These are phyloP conservation scores for Parnassius glacialis DNA, from an alignment of 2,888 invertebrate species.

Conservation along the genomic window DNA sequence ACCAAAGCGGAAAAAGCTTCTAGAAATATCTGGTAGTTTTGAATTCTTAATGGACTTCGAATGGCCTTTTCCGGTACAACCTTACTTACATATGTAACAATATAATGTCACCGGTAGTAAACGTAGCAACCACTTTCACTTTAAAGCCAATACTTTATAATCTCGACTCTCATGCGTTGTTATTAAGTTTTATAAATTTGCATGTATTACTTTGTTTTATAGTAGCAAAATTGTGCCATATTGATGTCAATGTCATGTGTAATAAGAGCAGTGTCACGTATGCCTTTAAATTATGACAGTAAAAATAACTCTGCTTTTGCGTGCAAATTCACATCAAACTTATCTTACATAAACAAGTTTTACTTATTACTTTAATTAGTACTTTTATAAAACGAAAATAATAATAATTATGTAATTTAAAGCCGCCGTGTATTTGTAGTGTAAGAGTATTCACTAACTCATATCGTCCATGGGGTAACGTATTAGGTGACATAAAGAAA, in stretches of 20 bases:
- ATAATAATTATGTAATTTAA: too few relatives aligned
- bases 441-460: too few relatives aligned
- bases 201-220: conserved; percentile 27
- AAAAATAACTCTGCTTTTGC: conserved; percentile 35
- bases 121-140: background rate
- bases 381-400: too few relatives aligned
- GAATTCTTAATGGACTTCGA: too few relatives aligned
- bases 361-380: background rate
- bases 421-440: too few relatives aligned
- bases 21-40: too few relatives aligned
- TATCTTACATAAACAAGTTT: background rate
- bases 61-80: background rate
- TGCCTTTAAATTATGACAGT: conserved; percentile 34
- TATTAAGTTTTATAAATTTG: conserved; percentile 1
- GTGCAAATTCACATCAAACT: background rate
- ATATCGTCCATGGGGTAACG: too few relatives aligned
- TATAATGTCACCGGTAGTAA: background rate
- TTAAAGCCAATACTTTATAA: background rate
- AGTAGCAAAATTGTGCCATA: conserved; percentile 40
- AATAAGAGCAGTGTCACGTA: conserved; percentile 22
- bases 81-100: background rate
- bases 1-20: too few relatives aligned
- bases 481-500: too few relatives aligned
- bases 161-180: conserved; percentile 1
- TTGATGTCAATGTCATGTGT: conserved; percentile 49